Evolutionary conservation across 2,888 invertebrate species (phyloP), one percentile per base, ranked within the genome.

Genomic region (Gisinianus flammeolus): DNA sequence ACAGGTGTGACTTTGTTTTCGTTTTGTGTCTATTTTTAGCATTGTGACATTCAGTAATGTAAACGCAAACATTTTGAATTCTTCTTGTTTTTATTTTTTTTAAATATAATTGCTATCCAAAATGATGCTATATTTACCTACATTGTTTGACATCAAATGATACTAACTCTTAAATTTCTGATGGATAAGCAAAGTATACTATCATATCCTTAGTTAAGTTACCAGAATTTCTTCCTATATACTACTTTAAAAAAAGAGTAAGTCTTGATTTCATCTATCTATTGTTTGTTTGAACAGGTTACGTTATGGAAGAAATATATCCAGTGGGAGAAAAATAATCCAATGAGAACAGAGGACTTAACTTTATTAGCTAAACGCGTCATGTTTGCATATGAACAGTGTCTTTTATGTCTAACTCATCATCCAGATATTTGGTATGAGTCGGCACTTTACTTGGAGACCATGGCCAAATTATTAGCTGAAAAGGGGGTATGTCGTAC

Each of bases 381-480:
- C 0, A 97, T 98, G 92, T 99, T 98, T 89, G 98, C 98, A 0
- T 96, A 98, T 82, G 99, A 99, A 86, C 98, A 99, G 87, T 96
- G 98, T 85, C 88, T 99, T 69, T 88, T 99, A 66, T 98, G 98
- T 86, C 89, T 99, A 52, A 97, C 97, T 0, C 98, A 98, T 88
- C 97, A 98, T 87, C 97, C 98, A 0, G 98, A 99, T 83, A 95
- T 99, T 79, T 99, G 99, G 99, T 96, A 97, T 87, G 98, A 99
- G 88, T 98, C 98, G 0, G 97, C 98, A 0, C 94, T 96, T 86
- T 99, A 96, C 88, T 90, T 99, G 68, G 98, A 99, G 87, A 93
- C 96, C 86, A 96, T 97, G 81, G 94, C 97, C 52, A 96, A 96
- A 87, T 91, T 95, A 84, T 90, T 99, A 78, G 93, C 94, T 70